phyloP scores from a whole-genome alignment of 2,113 vertebrate species.

The Sebastes fasciatus region DNA sequence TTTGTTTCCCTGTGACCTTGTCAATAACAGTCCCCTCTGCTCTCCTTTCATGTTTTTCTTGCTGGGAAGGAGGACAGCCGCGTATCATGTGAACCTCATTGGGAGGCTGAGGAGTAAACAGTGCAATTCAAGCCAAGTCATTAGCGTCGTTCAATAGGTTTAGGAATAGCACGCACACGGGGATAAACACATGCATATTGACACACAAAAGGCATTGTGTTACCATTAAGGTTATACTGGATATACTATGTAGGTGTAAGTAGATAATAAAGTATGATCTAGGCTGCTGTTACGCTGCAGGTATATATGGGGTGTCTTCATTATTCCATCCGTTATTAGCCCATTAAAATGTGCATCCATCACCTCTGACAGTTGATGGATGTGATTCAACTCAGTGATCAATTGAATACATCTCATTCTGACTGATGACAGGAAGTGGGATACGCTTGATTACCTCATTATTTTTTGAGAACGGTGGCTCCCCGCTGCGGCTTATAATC shows the following conservation, averaged over 20 bases:
- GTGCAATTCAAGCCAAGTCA: conserved; percentile 67
- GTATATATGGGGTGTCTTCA: background rate
- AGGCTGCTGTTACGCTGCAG: background rate
- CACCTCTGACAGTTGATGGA: conserved; percentile 31
- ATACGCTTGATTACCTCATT: conserved; percentile 43
- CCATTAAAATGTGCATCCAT: background rate
- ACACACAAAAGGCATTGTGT: conserved; percentile 29
- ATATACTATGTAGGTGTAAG: background rate
- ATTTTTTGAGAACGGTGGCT: conserved; percentile 2
- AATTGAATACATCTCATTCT: conserved; percentile 28
- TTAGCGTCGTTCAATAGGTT: conserved; percentile 64
- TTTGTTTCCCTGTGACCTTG: conserved; percentile 53
- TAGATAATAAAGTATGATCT: background rate
- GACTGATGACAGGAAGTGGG: conserved; percentile 43
- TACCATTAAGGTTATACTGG: conserved; percentile 27
- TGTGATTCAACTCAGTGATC: conserved; percentile 24
- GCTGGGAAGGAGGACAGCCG: conserved; percentile 28
- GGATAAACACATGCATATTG: conserved; percentile 25
- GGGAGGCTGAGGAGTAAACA: conserved; percentile 39
- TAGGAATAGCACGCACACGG: conserved; percentile 20
- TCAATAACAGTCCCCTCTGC: conserved; percentile 45
- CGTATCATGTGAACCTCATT: conserved; percentile 54
- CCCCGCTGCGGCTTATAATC: background rate
- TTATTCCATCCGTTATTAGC: background rate
- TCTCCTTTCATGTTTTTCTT: conserved; percentile 33